Base-by-base conservation (phyloP, 2,113 vertebrate genomes). In the Electrona antarctica region DNA sequence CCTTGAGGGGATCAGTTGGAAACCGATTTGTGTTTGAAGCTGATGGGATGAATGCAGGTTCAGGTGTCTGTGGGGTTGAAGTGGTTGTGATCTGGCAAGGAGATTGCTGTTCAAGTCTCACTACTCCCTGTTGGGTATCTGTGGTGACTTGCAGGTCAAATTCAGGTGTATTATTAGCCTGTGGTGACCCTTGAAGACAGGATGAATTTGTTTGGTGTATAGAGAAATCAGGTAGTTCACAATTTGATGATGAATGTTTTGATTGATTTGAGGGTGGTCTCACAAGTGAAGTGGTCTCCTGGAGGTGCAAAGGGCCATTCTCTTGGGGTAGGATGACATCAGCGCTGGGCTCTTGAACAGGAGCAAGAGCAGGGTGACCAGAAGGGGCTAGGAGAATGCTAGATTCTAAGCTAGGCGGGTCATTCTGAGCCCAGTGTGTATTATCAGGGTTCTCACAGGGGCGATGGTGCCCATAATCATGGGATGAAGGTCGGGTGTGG, bases 61-160 rank as follows among this genome's bases (percentile, higher is more conserved):
- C 82, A 21, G 15, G 69, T 67, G 84, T 85, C 2, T 84, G 87
- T 67, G 78, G 57, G 61, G 64, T 62, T 69, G 77, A 82, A 28
- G 82, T 60, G 28, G 76, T 0, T 68, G 91, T 50, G 33, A 74
- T 72, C 67, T 84, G 88, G 77, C 70, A 21, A 21, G 82, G 0
- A 46, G 61, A 74, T 65, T 90, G 93, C 33, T 78, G 85, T 21
- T 91, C 93, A 1, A 74, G 60, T 12, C 77, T 87, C 58, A 59
- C 64, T 59, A 21, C 21, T 21, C 90, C 91, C 50, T 89, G 93
- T 79, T 94, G 95, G 0, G 85, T 86, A 66, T 95, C 95, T 93
- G 95, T 95, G 69, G 93, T 96, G 78, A 98, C 96, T 95, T 98
- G 97, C 80, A 95, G 95, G 83, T 97, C 97, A 90, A 98, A 97